Conservation (phyloP, 2,888 invertebrate species). For the Escarpia spicata region DNA sequence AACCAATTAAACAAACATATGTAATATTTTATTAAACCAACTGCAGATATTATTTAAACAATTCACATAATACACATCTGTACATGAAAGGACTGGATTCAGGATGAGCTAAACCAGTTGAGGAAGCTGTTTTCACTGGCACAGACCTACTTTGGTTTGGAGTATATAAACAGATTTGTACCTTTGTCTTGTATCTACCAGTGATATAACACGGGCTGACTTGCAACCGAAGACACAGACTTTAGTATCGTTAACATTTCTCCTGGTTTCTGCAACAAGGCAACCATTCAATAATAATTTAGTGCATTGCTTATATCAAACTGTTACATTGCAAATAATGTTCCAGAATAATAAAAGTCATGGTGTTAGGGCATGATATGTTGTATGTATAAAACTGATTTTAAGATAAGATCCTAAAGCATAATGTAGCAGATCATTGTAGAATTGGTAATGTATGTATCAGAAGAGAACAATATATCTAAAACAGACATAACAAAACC, state of each 20-base stretch:
- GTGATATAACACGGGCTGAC: slow-evolving; percentile 37
- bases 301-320: neutral
- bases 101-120: no score
- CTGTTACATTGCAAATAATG: neutral
- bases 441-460: no score
- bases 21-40: no score
- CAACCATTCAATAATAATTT: neutral
- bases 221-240: slow-evolving; percentile 47
- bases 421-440: no score
- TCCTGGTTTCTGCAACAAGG: neutral
- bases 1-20: no score
- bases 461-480: no score
- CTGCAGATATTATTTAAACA: no score
- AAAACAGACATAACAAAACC: no score
- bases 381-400: neutral
- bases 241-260: neutral
- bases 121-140: no score
- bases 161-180: neutral
- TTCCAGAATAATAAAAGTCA: neutral
- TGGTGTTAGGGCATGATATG: neutral
- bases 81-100: no score
- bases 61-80: no score
- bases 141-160: neutral
- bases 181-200: slow-evolving; percentile 18
- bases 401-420: no score